Base-by-base conservation (phyloP, 2,113 vertebrate species). In the Trachemys scripta region DNA sequence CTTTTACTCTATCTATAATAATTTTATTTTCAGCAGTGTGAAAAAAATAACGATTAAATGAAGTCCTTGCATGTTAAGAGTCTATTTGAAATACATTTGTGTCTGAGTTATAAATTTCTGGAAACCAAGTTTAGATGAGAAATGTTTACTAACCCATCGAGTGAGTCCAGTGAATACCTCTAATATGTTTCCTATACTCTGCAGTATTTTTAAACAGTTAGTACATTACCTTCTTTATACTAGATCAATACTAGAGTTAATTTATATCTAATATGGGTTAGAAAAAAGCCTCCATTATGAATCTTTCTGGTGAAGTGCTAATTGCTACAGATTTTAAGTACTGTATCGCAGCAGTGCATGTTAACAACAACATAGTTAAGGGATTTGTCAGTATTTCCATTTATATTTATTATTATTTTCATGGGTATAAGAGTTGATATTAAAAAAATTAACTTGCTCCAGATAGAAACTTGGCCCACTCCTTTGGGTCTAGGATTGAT, bases 391-490 rank as follows among this genome's bases (percentile, higher is more conserved):
- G 4, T 42, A 5, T 88, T 82, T 14, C 3, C 1, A 38, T 89
- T 62, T 91, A 62, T 92, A 87, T 94, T 94, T 91, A 65, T 69
- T 11, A 20, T 25, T 90, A 85, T 8, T 91, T 94, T 95, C n/a
- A 87, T 86, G 69, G 13, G 65, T 75, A 82, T 59, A n/a, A 13
- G 1, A 69, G 38, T 72, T 84, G 45, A 54, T 57, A 91, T 54
- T 53, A 82, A 79, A 3, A 42, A 72, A n/a, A 24, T 10, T 42
- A 31, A 29, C 79, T 8, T 90, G 14, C 75, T 56, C 10, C n/a
- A 86, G 51, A 75, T 0, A 2, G 8, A 82, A 22, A 47, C 3
- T 90, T 87, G 80, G 31, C 20, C 27, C 50, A 35, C 24, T 3
- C 54, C 3, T 38, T 86, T 90, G 11, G 1, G 2, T 47, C 12